Evolutionary conservation across 2,113 vertebrate genomes (phyloP), one percentile per base, ranked within the genome.

Genomic region (Pantherophis guttatus): DNA sequence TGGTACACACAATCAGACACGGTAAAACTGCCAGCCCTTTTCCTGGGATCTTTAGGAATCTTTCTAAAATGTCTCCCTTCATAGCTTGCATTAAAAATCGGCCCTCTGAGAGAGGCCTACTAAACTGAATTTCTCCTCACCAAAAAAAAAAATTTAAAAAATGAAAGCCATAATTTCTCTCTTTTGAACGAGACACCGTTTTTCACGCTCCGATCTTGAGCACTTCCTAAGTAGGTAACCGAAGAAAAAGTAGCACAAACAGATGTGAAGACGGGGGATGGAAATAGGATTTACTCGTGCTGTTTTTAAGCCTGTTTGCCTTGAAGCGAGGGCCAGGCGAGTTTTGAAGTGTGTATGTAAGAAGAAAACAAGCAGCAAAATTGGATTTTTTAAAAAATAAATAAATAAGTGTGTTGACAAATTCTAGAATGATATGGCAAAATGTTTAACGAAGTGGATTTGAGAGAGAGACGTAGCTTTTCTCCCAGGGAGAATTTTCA

Each of bases 121-220:
- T 95, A 93, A 96, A 94, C 92, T 95, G 91, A 75, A 89, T 91
- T 97, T 96, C n/a, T 70, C 95, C 95, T 85, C 94, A 95, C 89
- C 89, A 93, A 29, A 26, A 62, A 93, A 29, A 26, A 62, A 48
- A 48, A 48, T 50, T 50, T 50, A 62, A 93, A 95, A 95, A 86
- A 70, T 48, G 91, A 86, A 86, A 95, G 91, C 92, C 95, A 94
- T 97, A 96, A 94, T 94, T 94, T 19, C 91, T 95, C 89, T 92
- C 95, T 81, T 94, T 96, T 0, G 3, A 89, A 92, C 87, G 95
- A 94, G 94, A 33, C 48, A 26, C 89, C 92, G 94, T 81, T 10
- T 93, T 94, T 94, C 65, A 62, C 53, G 59, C 52, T 88, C 90
- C 11, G 86, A 44, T 93, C 62, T 93, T 87, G 88, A 89, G 44